Base-by-base conservation (phyloP, 2,888 invertebrate species). In the Caenorhabditis imperialis region DNA sequence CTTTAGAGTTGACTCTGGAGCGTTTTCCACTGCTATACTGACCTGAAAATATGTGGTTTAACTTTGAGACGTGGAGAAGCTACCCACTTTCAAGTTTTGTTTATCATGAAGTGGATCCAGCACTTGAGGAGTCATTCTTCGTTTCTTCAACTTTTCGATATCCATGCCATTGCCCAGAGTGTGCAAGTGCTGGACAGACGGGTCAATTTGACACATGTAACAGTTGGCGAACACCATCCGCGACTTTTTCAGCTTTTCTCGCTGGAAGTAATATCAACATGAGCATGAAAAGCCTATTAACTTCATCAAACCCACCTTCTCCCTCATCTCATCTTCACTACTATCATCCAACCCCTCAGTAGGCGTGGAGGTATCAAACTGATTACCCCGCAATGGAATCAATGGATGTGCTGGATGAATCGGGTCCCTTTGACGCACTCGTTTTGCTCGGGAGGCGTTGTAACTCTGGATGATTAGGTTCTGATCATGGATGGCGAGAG, bases 151-250 rank as follows among this genome's bases (percentile, higher is more conserved):
- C 25, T 61, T 61, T 30, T 51, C 63, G n/a, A 75, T 45, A 23
- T 63, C 55, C 7, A 18, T 38, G 35, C 78, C 77, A 44, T 78
- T 81, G 7, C 82, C 82, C 4, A 82, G 63, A 1, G 82, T 82
- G 61, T 82, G 82, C 14, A 82, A 69, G 35, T 82, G 82, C 48
- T 82, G 82, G 10, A 61, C 69, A 8, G 78, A 54, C 1, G 82
- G 81, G 18, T 81, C 82, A 12, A 78, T 60, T 50, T 79, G 82
- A 37, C 82, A 82, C 77, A 77, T 73, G 44, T 74, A 79, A 42
- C 82, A 82, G 60, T 82, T 77, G 7, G 79, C 79, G 44, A 81
- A 82, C 40, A 81, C 71, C 61, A 63, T 44, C 0, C 67, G 60
- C 0, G 57, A 60, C 23, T 67, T 67, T 58, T 67, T 76, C 42